Evolutionary conservation across 2,113 vertebrate genomes (phyloP).

Genomic region (Heliornis fulica): DNA sequence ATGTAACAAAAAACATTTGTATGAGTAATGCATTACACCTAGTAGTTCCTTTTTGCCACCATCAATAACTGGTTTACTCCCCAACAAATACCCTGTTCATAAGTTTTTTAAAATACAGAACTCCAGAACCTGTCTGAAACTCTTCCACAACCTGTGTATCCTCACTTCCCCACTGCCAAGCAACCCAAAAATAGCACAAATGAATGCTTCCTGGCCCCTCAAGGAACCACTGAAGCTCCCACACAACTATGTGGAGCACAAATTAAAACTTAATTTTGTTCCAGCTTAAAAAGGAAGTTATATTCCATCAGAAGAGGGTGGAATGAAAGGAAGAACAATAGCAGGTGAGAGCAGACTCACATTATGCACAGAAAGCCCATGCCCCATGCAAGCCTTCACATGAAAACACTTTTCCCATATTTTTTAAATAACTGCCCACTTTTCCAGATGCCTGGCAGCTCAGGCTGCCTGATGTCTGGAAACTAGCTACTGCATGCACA

Average conservation of each 20-base stretch:
- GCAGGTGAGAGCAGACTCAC: neutral
- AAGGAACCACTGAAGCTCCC: neutral
- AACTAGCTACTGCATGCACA: neutral
- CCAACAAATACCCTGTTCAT: neutral
- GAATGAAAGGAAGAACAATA: neutral
- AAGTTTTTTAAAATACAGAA: neutral
- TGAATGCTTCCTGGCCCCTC: neutral
- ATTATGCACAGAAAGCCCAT: neutral
- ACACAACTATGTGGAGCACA: neutral
- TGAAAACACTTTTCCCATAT: neutral
- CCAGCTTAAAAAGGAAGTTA: neutral
- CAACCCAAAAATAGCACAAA: neutral
- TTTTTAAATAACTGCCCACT: neutral
- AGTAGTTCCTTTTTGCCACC: neutral
- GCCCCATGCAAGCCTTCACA: neutral
- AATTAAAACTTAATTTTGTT: neutral
- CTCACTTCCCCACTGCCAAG: neutral
- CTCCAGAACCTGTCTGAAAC: neutral
- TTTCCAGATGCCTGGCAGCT: neutral
- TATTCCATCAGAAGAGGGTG: accelerated
- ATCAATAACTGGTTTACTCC: neutral
- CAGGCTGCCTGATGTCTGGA: neutral
- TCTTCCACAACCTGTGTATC: neutral
- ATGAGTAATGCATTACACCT: neutral
- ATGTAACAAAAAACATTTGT: neutral